Base-by-base conservation (phyloP, 2,797 vertebrate species). In the Aulostomus chinensis region DNA sequence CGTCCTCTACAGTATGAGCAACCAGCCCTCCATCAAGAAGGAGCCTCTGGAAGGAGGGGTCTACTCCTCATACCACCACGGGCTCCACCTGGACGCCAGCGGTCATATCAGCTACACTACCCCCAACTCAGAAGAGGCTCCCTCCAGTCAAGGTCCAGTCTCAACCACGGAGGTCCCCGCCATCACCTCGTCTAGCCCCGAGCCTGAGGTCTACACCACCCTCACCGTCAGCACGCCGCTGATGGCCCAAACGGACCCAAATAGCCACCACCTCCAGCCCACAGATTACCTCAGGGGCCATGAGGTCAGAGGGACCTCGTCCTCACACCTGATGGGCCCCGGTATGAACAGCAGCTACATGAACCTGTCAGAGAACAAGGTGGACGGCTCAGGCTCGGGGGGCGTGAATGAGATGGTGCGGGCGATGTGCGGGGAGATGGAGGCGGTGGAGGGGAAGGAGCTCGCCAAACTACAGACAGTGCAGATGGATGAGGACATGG, bases 391-490 rank as follows among this genome's bases (percentile, higher is more conserved):
- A 0, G 84, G 55, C 71, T 85, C 80, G 63, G 51, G 89, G 32
- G 89, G 92, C 31, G 90, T 96, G 69, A 93, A 88, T 20, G 91
- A 91, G 58, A 92, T 97, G 84, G 91, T 97, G 20, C 92, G 93
- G 57, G 90, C 87, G 0, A 93, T 96, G 77, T 98, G 96, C 48
- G 94, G 93, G 71, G 95, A 98, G 66, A 91, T 98, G 86, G 96
- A 94, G 78, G 89, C 91, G 0, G 93, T 56, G 20, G 70, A 93
- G 73, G 94, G 94, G 84, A 96, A 95, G 68, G 92, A 97, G 77
- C 90, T 97, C 70, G 94, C 94, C 88, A 96, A 97, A 92, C 92
- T 98, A 89, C 94, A 97, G 70, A 98, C 95, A 73, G 97, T 99
- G 76, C 94, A 97, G 78, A 92, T 99, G 93, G 95, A 97, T 56